Evolutionary conservation across 2,113 vertebrate genomes (phyloP), one percentile per base, ranked within the genome.

Genomic region (Chaenogobius annularis): DNA sequence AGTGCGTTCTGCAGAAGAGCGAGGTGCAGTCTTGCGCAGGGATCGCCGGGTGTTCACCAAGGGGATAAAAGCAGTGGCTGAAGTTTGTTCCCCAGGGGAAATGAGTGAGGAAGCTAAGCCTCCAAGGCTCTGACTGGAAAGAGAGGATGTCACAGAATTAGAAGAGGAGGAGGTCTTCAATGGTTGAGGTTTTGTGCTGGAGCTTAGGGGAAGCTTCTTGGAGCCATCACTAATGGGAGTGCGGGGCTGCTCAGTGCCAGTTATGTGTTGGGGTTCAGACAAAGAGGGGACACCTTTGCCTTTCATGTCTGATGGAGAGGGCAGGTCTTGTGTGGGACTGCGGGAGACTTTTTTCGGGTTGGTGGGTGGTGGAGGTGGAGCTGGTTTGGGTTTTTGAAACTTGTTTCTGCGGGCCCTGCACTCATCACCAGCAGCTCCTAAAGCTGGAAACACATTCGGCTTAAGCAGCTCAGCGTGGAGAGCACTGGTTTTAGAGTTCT

Each of bases 21-120:
- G 95, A 5, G 89, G 88, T 0, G 89, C 83, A 0, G 96, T 98
- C 83, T 99, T 99, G 69, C 98, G 92, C 46, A 99, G 93, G 0
- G 97, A 98, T 13, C 95, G 96, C 0, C 96, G 91, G 23, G 96
- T 96, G 52, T 94, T 95, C 62, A 96, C 95, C 55, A 98, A 92
- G 0, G 96, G 97, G 83, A 96, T 96, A 86, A 99, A 97, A 79
- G 96, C 93, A 0, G 95, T 93, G 47, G 89, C 78, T 0, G 92
- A 91, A 0, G 83, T 80, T 73, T 88, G 95, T 10, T 98, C 95
- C 1, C 87, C 86, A 48, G 37, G 83, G 7, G 63, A 88, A 40
- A 75, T 35, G 12, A 85, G 77, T 14, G 88, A 77, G 37, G 85
- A 85, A 1, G 84, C 68, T 37, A 89, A 73, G 20, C 86, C 83